A percentile compares a stretch with the other conserved stretches of the same genome.
These are phyloP conservation scores for Lates calcarifer DNA, from an alignment of 2,113 vertebrate genomes.

Conservation along the genomic window DNA sequence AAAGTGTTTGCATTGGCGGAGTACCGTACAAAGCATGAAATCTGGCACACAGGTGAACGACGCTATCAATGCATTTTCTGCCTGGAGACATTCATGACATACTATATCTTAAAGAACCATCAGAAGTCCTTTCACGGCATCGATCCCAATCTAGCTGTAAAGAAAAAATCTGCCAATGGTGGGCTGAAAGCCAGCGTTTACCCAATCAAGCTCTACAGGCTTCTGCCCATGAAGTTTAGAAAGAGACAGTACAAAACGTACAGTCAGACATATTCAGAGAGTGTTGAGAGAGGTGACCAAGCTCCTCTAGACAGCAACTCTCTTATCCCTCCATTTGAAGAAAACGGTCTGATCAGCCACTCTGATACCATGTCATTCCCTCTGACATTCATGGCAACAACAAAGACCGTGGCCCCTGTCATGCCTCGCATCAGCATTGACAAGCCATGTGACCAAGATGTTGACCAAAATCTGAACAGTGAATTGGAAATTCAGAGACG, in stretches of 20 bases:
- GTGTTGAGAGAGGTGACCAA: slow-evolving; percentile 76
- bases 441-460: slow-evolving; percentile 71
- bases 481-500: slow-evolving; percentile 56
- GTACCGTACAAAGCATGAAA: slow-evolving; percentile 97
- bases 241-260: slow-evolving; percentile 93
- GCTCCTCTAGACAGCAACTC: slow-evolving; percentile 79
- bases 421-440: slow-evolving; percentile 83
- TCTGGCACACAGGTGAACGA: slow-evolving; percentile 98
- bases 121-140: slow-evolving; percentile 98
- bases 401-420: slow-evolving; percentile 82
- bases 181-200: slow-evolving; percentile 93
- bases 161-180: slow-evolving; percentile 92
- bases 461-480: slow-evolving; percentile 59
- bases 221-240: slow-evolving; percentile 96
- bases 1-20: slow-evolving; percentile 98
- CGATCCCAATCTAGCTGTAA: slow-evolving; percentile 92
- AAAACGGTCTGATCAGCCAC: slow-evolving; percentile 74
- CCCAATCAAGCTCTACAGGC: slow-evolving; percentile 96
- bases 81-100: slow-evolving; percentile 98
- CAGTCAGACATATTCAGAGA: slow-evolving; percentile 88
- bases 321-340: slow-evolving; percentile 85
- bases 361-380: slow-evolving; percentile 78
- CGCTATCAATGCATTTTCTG: slow-evolving; percentile 99
- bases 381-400: slow-evolving; percentile 87
- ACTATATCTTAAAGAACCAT: slow-evolving; percentile 98